Conservation (phyloP, 2,113 vertebrate genomes). For the Pteruthius melanotis region DNA sequence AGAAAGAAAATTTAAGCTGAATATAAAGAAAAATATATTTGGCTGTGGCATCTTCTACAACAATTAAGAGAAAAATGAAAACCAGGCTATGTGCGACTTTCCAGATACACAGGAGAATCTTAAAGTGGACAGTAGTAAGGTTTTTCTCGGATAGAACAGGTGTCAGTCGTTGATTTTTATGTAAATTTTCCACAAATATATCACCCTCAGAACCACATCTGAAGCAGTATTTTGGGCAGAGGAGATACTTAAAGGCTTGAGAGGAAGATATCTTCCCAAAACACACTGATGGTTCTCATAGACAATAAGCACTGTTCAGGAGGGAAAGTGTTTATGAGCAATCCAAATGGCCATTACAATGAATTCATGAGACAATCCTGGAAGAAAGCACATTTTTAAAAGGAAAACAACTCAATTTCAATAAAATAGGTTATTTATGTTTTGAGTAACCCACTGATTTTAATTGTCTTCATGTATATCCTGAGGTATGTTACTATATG, state of each 20-base stretch:
- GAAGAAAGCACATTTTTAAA: not conserved
- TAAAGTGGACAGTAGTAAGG: not conserved
- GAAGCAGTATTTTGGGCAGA: not conserved
- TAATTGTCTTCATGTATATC: fast-evolving
- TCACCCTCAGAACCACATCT: not conserved
- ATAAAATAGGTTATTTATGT: not conserved
- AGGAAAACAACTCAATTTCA: not conserved
- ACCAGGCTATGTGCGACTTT: not conserved
- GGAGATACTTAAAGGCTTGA: not conserved
- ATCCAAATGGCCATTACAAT: not conserved
- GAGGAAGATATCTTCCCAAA: not conserved
- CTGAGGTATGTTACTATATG: not conserved
- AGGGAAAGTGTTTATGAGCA: not conserved
- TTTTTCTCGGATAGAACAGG: not conserved
- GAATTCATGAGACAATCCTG: not conserved
- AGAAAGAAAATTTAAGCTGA: not conserved
- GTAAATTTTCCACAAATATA: not conserved
- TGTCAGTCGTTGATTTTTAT: not conserved
- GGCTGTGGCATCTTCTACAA: not conserved
- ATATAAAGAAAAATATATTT: not conserved
- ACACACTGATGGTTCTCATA: not conserved
- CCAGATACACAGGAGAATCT: not conserved
- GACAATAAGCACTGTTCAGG: not conserved
- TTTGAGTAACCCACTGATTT: not conserved
- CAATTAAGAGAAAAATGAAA: not conserved